These are phyloP conservation scores for Panthera tigris DNA, from an alignment of 2,113 vertebrate species.

Conservation along the genomic window DNA sequence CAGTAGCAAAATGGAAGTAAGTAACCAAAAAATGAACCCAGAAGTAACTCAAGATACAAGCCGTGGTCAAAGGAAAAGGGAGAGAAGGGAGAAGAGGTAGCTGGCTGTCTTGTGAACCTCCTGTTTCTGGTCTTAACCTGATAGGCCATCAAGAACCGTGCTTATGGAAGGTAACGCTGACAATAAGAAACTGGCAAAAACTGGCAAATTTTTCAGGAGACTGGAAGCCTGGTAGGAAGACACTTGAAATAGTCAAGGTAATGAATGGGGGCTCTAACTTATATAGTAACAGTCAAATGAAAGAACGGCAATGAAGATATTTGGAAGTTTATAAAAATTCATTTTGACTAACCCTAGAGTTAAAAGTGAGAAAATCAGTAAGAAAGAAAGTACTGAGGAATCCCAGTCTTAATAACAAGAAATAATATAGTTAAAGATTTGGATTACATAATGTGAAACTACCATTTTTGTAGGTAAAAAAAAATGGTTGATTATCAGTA, in stretches of 20 bases:
- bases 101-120: background rate
- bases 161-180: background rate
- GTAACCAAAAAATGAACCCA: background rate
- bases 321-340: background rate
- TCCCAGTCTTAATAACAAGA: background rate
- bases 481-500: background rate
- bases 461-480: background rate
- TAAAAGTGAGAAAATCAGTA: background rate
- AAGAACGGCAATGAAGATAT: background rate
- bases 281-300: background rate
- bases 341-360: background rate
- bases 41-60: background rate
- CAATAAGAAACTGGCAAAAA: background rate
- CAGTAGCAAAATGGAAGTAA: background rate
- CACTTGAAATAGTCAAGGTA: background rate
- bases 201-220: background rate
- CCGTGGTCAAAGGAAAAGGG: background rate
- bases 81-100: background rate
- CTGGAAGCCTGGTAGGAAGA: background rate
- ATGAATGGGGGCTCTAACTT: background rate
- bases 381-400: background rate
- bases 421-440: background rate
- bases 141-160: background rate
- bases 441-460: background rate
- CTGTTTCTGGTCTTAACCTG: background rate